Base-by-base conservation (phyloP, 2,113 vertebrate species). In the Trogon melanurus region DNA sequence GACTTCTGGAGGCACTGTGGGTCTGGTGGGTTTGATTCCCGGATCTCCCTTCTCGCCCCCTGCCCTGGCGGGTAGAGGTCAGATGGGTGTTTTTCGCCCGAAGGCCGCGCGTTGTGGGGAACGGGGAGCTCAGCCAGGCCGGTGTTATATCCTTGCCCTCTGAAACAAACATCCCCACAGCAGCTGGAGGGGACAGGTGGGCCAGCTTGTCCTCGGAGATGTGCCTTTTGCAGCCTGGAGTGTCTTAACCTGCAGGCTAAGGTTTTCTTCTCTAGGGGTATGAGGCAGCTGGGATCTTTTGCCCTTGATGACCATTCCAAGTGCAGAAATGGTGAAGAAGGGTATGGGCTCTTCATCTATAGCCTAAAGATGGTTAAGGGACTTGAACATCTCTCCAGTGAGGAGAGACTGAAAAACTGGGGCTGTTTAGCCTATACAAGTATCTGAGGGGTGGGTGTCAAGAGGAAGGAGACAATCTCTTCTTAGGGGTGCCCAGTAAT, bases 21-120 rank as follows among this genome's bases (percentile, higher is more conserved):
- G 16, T 56, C 4, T 16, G 27, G 11, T 30, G 34, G 53, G 16
- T 7, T 72, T 13, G 30, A 9, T 29, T 41, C 15, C 36, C 54
- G 30, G 67, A 1, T 8, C 9, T 57, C 10, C 17, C 36, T 71
- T 18, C 7, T 50, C 3, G 2, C 9, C 15, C 3, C 4, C 11
- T 66, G 38, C 15, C 5, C 26, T 25, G 2, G 4, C 6, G 30
- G n/a, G 18, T 13, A 23, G 14, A 48, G 36, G 23, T 65, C 18
- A 8, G 0, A 0, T 6, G 2, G 11, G 6, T 58, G 41, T 0
- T 62, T 45, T 38, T 51, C 11, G 21, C 16, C 8, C 13, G 45
- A 4, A 4, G 26, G 11, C 29, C 76, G 48, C 3, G 5, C 6
- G 7, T 12, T 51, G 48, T 29, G 38, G 44, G 26, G 36, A 10